Conservation (phyloP, 2,888 invertebrate species). For the Gymnosoma rotundatum region DNA sequence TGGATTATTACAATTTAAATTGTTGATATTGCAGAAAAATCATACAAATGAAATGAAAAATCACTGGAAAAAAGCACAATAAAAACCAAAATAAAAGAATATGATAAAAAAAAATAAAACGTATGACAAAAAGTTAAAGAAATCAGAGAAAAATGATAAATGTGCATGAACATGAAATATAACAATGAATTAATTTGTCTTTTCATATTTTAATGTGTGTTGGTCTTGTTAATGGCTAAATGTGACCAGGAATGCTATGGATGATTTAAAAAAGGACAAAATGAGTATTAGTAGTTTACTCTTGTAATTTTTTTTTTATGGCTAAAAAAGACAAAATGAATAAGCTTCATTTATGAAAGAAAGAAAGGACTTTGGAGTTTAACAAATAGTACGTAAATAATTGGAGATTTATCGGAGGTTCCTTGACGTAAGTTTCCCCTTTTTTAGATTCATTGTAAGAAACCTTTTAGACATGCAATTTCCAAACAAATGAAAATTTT, state of each 20-base stretch:
- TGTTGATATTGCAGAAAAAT: constrained; percentile 64
- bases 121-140: not conserved
- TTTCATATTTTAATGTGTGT: constrained; percentile 49
- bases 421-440: no score
- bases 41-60: constrained; percentile 57
- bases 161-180: constrained; percentile 57
- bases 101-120: constrained; percentile 3
- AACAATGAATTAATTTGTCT: constrained; percentile 68
- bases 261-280: no score
- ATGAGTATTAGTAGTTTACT: no score
- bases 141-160: constrained; percentile 51
- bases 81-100: constrained; percentile 35
- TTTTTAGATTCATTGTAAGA: no score
- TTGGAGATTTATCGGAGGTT: no score
- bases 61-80: constrained; percentile 29
- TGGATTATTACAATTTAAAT: constrained; percentile 61
- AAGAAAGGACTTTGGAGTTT: no score
- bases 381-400: no score
- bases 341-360: no score
- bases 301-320: no score
- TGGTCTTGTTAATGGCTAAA: not conserved
- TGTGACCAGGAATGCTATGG: constrained; percentile 19
- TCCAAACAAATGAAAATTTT: no score
- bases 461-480: no score
- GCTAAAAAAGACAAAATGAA: no score